Evolutionary conservation across 2,888 invertebrate genomes (phyloP).

Genomic region (Cheilosia pagana): DNA sequence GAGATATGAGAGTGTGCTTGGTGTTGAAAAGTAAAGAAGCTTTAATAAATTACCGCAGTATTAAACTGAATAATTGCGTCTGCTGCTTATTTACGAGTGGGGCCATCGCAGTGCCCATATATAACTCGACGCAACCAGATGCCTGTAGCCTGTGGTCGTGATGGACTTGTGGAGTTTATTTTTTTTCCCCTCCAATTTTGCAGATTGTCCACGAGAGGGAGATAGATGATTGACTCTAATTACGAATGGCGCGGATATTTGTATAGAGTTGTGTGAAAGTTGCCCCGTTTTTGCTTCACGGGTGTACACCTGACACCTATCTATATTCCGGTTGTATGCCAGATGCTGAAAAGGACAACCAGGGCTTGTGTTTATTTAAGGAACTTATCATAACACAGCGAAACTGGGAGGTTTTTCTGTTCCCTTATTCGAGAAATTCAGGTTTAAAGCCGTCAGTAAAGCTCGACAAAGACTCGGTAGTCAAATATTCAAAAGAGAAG

Average conservation of each 20-base stretch:
- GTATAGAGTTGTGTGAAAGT: constrained; percentile 37
- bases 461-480: too few relatives aligned
- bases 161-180: constrained; percentile 35
- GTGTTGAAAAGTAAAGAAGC: constrained; percentile 75
- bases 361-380: too few relatives aligned
- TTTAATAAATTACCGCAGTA: constrained; percentile 74
- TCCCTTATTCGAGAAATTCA: too few relatives aligned
- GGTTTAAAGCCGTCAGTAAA: too few relatives aligned
- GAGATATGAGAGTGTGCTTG: constrained; percentile 67
- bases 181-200: constrained; percentile 7
- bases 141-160: constrained; percentile 49
- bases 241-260: constrained; percentile 37
- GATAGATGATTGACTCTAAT: constrained; percentile 33
- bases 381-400: too few relatives aligned
- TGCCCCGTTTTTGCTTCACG: constrained; percentile 7
- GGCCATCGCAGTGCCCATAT: constrained; percentile 38
- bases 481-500: too few relatives aligned
- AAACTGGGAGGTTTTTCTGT: too few relatives aligned
- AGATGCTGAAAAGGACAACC: too few relatives aligned
- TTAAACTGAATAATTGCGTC: constrained; percentile 74
- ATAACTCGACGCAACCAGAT: constrained; percentile 48
- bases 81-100: constrained; percentile 71
- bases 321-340: not conserved
- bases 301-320: constrained; percentile 9
- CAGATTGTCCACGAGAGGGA: constrained; percentile 13